Conservation (phyloP, 2,888 invertebrate genomes). For the Diabrotica balteata region DNA sequence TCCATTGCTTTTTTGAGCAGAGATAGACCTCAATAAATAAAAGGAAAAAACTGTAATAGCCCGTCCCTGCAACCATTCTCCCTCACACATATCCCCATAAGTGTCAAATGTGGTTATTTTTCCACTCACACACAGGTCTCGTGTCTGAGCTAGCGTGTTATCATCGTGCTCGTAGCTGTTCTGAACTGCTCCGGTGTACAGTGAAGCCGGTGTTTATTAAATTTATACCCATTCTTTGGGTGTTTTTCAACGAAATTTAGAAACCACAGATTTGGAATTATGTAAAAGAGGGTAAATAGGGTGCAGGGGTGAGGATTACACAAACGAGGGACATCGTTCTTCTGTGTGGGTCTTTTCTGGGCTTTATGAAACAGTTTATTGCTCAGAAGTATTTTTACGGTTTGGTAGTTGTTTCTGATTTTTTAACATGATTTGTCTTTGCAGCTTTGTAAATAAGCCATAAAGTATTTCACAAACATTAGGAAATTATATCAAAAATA, state of each 20-base stretch:
- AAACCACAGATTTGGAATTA: constrained; percentile 36
- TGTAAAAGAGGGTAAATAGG: constrained; percentile 28
- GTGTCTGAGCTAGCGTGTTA: constrained; percentile 34
- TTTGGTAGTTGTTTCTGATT: too few relatives aligned
- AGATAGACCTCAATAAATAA: too few relatives aligned
- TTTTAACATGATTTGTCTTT: too few relatives aligned
- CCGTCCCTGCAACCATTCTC: constrained; percentile 14
- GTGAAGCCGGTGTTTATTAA: constrained; percentile 39
- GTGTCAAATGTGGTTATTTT: constrained; percentile 40
- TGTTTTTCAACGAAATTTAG: constrained; percentile 37
- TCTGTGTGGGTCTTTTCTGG: not conserved
- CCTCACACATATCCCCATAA: constrained; percentile 35
- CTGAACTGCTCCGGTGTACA: constrained; percentile 4
- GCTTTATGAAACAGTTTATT: not conserved
- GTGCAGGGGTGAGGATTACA: constrained; percentile 5
- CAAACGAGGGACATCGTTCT: constrained; percentile 8
- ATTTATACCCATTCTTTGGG: constrained; percentile 40
- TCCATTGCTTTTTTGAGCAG: too few relatives aligned
- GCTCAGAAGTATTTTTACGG: too few relatives aligned
- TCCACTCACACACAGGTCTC: constrained; percentile 4
- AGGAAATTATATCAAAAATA: too few relatives aligned
- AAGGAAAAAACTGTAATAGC: not conserved
- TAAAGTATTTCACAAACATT: too few relatives aligned
- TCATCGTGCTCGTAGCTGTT: constrained; percentile 30
- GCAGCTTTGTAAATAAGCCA: too few relatives aligned